These are phyloP conservation scores for Chaitophorus viminalis DNA, from an alignment of 2,888 invertebrate genomes.

Conservation along the genomic window DNA sequence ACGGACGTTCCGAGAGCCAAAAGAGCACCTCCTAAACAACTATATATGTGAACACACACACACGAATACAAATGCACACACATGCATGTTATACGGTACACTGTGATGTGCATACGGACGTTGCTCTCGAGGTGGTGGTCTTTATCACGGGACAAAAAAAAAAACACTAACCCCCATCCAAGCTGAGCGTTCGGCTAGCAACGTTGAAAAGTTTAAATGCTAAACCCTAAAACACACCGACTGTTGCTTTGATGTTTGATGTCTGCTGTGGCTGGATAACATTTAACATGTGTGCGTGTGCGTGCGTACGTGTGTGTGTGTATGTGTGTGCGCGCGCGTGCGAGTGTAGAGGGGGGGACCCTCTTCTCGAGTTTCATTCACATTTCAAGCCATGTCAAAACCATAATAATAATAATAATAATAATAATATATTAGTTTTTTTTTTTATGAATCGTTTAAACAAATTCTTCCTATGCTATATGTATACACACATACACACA, in stretches of 20 bases:
- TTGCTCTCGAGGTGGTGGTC: neutral
- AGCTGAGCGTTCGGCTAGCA: neutral
- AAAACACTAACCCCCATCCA: too few relatives aligned
- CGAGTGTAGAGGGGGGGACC: neutral
- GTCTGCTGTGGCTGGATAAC: neutral
- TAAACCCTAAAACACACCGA: neutral
- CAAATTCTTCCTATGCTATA: conserved; percentile 1
- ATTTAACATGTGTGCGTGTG: neutral
- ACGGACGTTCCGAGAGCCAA: neutral
- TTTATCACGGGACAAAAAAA: too few relatives aligned
- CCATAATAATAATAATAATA: neutral
- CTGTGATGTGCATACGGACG: neutral
- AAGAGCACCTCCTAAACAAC: neutral
- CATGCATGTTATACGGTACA: too few relatives aligned
- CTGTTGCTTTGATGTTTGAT: neutral
- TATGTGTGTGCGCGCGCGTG: neutral
- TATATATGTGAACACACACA: neutral
- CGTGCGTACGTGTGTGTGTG: neutral
- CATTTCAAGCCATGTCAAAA: conserved; percentile 9
- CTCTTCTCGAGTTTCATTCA: conserved; percentile 11
- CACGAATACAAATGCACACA: neutral
- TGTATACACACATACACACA: neutral
- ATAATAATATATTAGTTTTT: conserved; percentile 1
- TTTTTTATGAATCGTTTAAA: conserved; percentile 36
- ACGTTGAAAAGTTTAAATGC: neutral